A percentile compares a stretch with the other conserved stretches of the same genome.
These are phyloP conservation scores for Neuroterus valhalla DNA, from an alignment of 1,140 invertebrate species.

Conservation along the genomic window DNA sequence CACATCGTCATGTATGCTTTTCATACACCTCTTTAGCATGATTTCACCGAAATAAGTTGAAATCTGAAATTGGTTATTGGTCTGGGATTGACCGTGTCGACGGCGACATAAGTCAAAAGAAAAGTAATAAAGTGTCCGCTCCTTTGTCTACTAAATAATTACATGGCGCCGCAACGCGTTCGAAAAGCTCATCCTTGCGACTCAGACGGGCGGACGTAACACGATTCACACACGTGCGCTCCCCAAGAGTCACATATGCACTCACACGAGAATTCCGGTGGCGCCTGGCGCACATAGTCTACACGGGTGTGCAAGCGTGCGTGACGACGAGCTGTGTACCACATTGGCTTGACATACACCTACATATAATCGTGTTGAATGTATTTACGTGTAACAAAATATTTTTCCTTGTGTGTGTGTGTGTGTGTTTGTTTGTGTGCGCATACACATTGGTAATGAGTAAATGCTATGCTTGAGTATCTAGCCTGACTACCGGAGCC, in stretches of 20 bases:
- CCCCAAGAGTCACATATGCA: conserved; percentile 44
- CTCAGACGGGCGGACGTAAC: conserved; percentile 51
- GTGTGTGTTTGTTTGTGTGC: conserved; percentile 3
- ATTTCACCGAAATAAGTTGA: conserved; percentile 4
- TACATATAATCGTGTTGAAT: conserved; percentile 41
- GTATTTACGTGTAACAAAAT: conserved; percentile 14
- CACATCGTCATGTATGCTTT: not conserved
- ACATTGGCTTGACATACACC: conserved; percentile 38
- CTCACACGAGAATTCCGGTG: conserved; percentile 57
- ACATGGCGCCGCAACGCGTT: conserved; percentile 48
- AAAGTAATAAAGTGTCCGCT: conserved; percentile 48
- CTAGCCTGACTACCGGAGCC: conserved; percentile 39
- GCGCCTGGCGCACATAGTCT: conserved; percentile 64
- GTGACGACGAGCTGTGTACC: conserved; percentile 58
- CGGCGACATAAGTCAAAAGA: conserved; percentile 44
- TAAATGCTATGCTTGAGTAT: conserved; percentile 36
- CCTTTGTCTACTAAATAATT: conserved; percentile 52
- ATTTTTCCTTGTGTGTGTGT: conserved; percentile 14
- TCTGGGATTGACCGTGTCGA: conserved; percentile 30
- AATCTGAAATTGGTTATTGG: not conserved
- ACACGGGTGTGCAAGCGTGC: conserved; percentile 67
- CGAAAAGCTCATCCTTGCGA: conserved; percentile 54
- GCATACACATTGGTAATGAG: not conserved
- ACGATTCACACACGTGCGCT: conserved; percentile 49
- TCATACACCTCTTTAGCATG: not conserved